Evolutionary conservation across 2,797 vertebrate genomes (phyloP), one percentile per base, ranked within the genome.

Genomic region (Ceyx erithaca): DNA sequence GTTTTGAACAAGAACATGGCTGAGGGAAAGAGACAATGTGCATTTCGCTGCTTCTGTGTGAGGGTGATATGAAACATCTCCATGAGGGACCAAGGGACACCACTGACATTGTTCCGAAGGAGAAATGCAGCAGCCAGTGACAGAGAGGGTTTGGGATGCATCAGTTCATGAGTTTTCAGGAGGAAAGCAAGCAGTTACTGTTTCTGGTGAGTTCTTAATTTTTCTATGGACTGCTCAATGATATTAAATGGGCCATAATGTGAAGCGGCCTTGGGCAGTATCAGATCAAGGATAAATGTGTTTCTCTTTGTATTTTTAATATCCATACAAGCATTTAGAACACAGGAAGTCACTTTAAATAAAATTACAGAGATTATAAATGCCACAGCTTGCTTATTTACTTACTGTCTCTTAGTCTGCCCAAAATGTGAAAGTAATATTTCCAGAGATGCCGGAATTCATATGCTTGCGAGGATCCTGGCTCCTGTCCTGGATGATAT

Each of bases 401-500:
- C 92, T 93, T 92, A 75, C 90, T 87, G 84, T 90, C 69, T 96
- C 93, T 89, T 91, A 87, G 81, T 40, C 90, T 96, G 95, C 86
- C 88, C 93, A 80, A 94, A 94, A 93, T 58, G 95, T 94, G 90
- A 90, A 96, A 96, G 94, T 95, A 94, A 95, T 94, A 73, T 94
- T 96, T 95, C 90, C 92, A 93, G 92, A 90, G 94, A 93, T 94
- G 92, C 76, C 90, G 90, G 72, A 94, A 96, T 94, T 95, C 81
- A 26, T 92, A 92, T 80, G 94, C 80, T 81, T 94, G 80, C 83
- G 90, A 93, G 89, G 88, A 94, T 94, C 85, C 95, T 96, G 95
- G 95, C 94, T 95, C n/a, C 73, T 92, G 82, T 96, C 93, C 93
- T 93, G 94, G 87, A 78, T 96, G 93, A 94, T 94, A 93, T 87